A percentile compares a stretch with the other conserved stretches of the same genome.
phyloP scores from a whole-genome alignment of 2,888 invertebrate species.

The Brachypalpus laphriformis region DNA sequence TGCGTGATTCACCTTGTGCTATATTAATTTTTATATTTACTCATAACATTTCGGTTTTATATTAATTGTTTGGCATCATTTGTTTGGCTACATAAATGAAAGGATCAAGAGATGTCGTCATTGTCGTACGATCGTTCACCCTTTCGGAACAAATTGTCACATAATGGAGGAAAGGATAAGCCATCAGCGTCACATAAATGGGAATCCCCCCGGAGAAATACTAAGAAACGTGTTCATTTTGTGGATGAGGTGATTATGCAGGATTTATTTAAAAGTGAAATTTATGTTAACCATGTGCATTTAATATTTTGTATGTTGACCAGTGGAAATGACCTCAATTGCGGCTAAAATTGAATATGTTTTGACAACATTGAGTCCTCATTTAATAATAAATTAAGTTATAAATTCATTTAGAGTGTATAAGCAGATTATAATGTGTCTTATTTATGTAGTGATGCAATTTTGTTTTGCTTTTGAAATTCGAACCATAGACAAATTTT shows the following conservation, averaged over 20 bases:
- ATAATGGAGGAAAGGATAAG: constrained; percentile 56
- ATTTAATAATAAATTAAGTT: constrained; percentile 29
- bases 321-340: constrained; percentile 56
- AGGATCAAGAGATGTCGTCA: constrained; percentile 54
- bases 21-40: not conserved
- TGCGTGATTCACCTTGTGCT: constrained; percentile 72
- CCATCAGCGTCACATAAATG: constrained; percentile 32
- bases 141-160: constrained; percentile 79
- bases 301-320: not conserved
- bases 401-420: constrained; percentile 37
- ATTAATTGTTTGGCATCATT: constrained; percentile 18
- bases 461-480: no score
- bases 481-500: no score
- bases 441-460: not conserved
- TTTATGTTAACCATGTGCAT: constrained; percentile 56
- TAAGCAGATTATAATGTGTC: not conserved
- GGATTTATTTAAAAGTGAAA: constrained; percentile 30
- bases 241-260: constrained; percentile 77
- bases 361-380: constrained; percentile 46
- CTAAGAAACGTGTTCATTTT: constrained; percentile 83
- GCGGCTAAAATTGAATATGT: constrained; percentile 20
- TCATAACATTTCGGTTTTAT: constrained; percentile 7
- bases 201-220: constrained; percentile 74
- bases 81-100: constrained; percentile 3
- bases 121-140: constrained; percentile 78